Evolutionary conservation across 2,797 vertebrate genomes (phyloP).

Genomic region (Oreortyx pictus): DNA sequence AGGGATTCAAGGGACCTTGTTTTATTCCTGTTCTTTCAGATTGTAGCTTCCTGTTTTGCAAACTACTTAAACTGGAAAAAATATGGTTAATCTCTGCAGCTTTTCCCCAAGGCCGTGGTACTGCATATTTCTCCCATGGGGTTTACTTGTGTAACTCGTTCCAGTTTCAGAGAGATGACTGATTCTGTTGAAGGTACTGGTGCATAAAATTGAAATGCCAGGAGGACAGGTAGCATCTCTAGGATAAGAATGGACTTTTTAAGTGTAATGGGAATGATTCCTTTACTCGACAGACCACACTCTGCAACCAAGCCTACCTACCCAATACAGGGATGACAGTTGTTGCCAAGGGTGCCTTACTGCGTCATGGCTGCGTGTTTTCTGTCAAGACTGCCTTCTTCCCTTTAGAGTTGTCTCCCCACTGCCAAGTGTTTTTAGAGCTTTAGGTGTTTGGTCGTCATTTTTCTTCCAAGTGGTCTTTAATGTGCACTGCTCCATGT

Average conservation of each 20-base stretch:
- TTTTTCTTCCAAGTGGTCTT: background rate
- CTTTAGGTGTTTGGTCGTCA: background rate
- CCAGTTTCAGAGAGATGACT: slow-evolving; percentile 32
- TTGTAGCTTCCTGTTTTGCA: background rate
- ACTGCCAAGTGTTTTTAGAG: background rate
- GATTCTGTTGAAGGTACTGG: background rate
- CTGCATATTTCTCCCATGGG: background rate
- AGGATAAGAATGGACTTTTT: slow-evolving; percentile 22
- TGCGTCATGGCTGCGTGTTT: background rate
- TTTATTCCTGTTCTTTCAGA: background rate
- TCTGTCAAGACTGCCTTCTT: background rate
- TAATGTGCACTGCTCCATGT: background rate
- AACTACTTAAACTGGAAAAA: background rate
- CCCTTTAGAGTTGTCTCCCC: background rate
- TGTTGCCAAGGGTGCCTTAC: background rate
- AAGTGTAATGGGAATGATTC: background rate
- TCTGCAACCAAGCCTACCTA: background rate
- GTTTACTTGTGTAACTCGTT: background rate
- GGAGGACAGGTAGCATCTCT: slow-evolving; percentile 4
- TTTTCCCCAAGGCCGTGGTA: background rate
- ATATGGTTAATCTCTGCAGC: background rate
- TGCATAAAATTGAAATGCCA: slow-evolving; percentile 59
- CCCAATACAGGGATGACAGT: background rate
- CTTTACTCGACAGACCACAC: background rate
- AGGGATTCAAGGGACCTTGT: background rate